phyloP scores from a whole-genome alignment of 2,888 invertebrate genomes.

The Leptura quadrifasciata region DNA sequence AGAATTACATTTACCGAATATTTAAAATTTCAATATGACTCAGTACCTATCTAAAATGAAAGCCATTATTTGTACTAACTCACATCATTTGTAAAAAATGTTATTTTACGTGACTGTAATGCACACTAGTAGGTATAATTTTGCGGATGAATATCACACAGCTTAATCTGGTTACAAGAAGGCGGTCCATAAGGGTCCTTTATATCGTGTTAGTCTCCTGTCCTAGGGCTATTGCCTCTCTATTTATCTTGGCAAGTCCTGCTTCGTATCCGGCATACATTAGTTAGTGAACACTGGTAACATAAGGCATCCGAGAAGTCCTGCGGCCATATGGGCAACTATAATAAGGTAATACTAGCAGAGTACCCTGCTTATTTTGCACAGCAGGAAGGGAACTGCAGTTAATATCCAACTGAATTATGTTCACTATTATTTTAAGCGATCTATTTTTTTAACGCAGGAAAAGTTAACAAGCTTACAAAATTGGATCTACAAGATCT shows the following conservation, averaged over 20 bases:
- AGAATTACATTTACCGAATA: too few species aligned
- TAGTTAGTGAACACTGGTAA: constrained; percentile 68
- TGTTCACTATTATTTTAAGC: background rate
- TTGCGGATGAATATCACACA: constrained; percentile 65
- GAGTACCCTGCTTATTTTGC: constrained; percentile 42
- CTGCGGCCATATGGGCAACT: constrained; percentile 68
- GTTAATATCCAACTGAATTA: background rate
- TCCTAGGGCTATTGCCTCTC: constrained; percentile 71
- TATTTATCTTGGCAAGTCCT: constrained; percentile 73
- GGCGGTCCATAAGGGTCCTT: constrained; percentile 67
- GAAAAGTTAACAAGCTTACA: too few species aligned
- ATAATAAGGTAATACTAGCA: constrained; percentile 69
- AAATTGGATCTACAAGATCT: too few species aligned
- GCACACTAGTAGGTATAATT: constrained; percentile 26
- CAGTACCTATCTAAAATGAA: background rate
- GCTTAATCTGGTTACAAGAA: constrained; percentile 71
- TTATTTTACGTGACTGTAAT: constrained; percentile 34
- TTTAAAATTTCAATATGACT: background rate
- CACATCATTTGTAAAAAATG: constrained; percentile 19
- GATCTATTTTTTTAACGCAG: background rate
- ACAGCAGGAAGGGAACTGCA: constrained; percentile 38
- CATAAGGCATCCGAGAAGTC: constrained; percentile 70
- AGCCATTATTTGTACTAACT: constrained; percentile 9
- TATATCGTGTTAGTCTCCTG: constrained; percentile 72
- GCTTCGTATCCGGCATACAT: constrained; percentile 68